Conservation (phyloP, 1,140 invertebrate species). For the Drosophila varians region DNA sequence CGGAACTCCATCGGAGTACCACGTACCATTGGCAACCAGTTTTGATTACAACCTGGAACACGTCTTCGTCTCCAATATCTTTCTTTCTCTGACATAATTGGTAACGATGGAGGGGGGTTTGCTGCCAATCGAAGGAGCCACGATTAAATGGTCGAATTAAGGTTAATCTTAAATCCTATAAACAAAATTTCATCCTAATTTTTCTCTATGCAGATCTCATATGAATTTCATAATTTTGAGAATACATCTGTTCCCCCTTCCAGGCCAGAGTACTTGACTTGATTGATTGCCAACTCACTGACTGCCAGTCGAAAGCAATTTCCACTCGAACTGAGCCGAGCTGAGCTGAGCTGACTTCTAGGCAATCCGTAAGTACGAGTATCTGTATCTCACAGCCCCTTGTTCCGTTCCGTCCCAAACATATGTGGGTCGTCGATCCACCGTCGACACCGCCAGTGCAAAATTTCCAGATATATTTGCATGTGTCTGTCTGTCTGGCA, state of each 20-base stretch:
- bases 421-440: slow-evolving; percentile 44
- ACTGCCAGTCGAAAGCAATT: slow-evolving; percentile 55
- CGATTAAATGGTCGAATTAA: too few relatives aligned
- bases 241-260: slow-evolving; percentile 6
- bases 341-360: too few relatives aligned
- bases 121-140: background rate
- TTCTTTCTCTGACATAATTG: slow-evolving; percentile 68
- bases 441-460: slow-evolving; percentile 17
- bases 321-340: slow-evolving; percentile 42
- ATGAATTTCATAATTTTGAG: slow-evolving; percentile 68
- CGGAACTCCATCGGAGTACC: background rate
- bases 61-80: slow-evolving; percentile 21
- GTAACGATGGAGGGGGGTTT: slow-evolving; percentile 25
- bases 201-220: background rate
- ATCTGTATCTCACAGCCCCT: slow-evolving; percentile 34
- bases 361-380: slow-evolving; percentile 37
- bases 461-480: slow-evolving; percentile 40
- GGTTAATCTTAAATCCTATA: too few relatives aligned
- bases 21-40: slow-evolving; percentile 59
- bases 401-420: slow-evolving; percentile 45
- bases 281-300: slow-evolving; percentile 73
- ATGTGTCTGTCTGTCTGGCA: slow-evolving; percentile 39
- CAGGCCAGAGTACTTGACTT: slow-evolving; percentile 60
- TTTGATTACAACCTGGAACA: slow-evolving; percentile 57
- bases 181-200: background rate